Evolutionary conservation across 2,888 invertebrate genomes (phyloP).

Genomic region (Acanthosoma haemorrhoidale): DNA sequence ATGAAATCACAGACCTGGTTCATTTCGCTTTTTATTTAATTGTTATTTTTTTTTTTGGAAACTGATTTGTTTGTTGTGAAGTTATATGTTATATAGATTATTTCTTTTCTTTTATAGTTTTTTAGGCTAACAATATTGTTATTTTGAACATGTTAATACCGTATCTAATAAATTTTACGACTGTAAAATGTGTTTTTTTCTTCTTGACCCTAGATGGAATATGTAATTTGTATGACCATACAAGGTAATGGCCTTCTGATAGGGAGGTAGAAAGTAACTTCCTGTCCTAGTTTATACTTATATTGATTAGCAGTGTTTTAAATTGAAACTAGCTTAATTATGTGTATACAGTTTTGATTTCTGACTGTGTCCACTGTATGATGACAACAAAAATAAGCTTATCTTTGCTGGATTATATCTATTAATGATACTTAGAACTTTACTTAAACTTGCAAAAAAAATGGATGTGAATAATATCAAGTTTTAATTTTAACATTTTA

Average conservation of each 20-base stretch:
- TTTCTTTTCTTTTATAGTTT: not conserved
- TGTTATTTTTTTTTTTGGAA: slow-evolving; percentile 3
- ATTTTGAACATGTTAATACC: slow-evolving; percentile 22
- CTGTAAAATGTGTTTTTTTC: not conserved
- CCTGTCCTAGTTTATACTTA: too few species aligned
- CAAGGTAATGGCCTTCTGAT: slow-evolving; percentile 16
- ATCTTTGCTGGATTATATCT: too few species aligned
- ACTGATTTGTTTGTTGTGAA: not conserved
- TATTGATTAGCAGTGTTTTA: too few species aligned
- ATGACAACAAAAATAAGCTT: too few species aligned
- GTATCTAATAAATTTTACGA: slow-evolving; percentile 22
- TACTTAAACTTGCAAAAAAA: too few species aligned
- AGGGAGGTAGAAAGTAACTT: slow-evolving; percentile 13
- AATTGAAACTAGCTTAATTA: too few species aligned
- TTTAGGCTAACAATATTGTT: slow-evolving; percentile 12
- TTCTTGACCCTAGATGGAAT: not conserved
- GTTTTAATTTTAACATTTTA: too few species aligned
- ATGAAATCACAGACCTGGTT: not conserved
- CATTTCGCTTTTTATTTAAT: slow-evolving; percentile 5
- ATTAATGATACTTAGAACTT: too few species aligned
- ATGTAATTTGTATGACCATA: not conserved
- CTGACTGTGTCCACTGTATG: too few species aligned
- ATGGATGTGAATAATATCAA: too few species aligned
- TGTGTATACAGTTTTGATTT: too few species aligned
- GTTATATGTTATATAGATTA: slow-evolving; percentile 9